These are phyloP conservation scores for Anoplopoma fimbria DNA, from an alignment of 2,113 vertebrate species.

Conservation along the genomic window DNA sequence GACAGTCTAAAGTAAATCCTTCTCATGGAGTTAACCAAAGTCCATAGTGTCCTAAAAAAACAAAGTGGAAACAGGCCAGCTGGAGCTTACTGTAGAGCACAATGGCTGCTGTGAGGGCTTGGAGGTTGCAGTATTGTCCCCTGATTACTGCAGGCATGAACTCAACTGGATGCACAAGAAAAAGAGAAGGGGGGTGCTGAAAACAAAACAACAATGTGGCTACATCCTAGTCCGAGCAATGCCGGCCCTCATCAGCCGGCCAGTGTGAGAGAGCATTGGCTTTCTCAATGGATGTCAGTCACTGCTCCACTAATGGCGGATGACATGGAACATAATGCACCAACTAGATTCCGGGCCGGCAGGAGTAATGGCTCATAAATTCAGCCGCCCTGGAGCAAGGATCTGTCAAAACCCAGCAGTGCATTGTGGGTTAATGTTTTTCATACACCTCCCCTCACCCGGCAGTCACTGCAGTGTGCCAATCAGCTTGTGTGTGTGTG, in stretches of 20 bases:
- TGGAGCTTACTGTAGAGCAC: constrained; percentile 63
- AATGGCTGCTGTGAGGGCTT: constrained; percentile 40
- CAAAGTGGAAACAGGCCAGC: constrained; percentile 75
- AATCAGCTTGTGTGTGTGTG: constrained; percentile 24
- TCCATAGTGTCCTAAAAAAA: constrained; percentile 54
- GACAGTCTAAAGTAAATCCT: neutral
- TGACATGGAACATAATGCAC: constrained; percentile 93
- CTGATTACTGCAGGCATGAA: constrained; percentile 82
- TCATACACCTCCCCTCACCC: constrained; percentile 71
- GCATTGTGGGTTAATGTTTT: constrained; percentile 85
- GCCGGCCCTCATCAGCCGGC: constrained; percentile 78
- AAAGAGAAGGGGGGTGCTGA: constrained; percentile 67
- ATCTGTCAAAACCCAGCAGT: constrained; percentile 89
- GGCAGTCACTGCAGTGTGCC: constrained; percentile 35
- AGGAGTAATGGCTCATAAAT: constrained; percentile 91
- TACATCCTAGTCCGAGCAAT: constrained; percentile 55
- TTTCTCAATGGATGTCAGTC: constrained; percentile 91
- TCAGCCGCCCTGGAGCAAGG: constrained; percentile 84
- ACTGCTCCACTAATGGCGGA: constrained; percentile 88
- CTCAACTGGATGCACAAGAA: constrained; percentile 86
- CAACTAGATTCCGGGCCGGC: constrained; percentile 85
- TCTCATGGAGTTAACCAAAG: constrained; percentile 1
- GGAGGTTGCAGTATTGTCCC: constrained; percentile 56
- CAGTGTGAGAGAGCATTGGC: constrained; percentile 67
- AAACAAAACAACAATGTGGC: constrained; percentile 74